Percentiles rank a stretch among this genome's conserved stretches.
These are phyloP conservation scores for Poecilia velifera DNA, from an alignment of 2,797 vertebrate species.

Conservation along the genomic window DNA sequence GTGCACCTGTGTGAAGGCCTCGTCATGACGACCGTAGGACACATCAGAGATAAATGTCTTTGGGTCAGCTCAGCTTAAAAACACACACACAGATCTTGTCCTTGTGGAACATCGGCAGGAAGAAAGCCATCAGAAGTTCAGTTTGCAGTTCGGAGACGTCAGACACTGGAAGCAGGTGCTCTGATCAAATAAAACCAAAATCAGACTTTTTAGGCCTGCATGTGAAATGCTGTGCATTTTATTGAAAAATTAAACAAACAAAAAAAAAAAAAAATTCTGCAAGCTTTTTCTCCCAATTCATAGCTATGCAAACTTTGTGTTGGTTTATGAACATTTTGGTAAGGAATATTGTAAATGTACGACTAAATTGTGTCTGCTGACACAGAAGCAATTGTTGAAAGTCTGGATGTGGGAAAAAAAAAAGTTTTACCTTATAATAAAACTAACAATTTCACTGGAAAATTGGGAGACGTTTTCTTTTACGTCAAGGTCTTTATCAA, in stretches of 20 bases:
- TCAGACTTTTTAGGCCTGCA: background rate
- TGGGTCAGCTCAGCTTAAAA: background rate
- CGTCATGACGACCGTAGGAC: background rate
- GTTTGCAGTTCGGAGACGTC: background rate
- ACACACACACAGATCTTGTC: background rate
- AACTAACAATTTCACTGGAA: background rate
- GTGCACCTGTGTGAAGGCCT: too few relatives aligned
- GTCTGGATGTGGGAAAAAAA: background rate
- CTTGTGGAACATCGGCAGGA: background rate
- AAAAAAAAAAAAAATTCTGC: too few relatives aligned
- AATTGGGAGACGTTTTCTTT: background rate
- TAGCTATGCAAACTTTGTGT: too few relatives aligned
- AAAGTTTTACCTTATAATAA: background rate
- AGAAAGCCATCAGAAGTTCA: background rate
- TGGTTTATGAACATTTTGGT: background rate
- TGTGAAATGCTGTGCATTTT: background rate
- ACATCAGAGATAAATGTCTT: background rate
- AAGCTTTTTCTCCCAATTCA: too few relatives aligned
- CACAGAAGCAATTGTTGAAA: background rate
- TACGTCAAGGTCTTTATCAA: background rate
- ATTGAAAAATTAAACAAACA: too few relatives aligned
- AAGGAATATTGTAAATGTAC: background rate
- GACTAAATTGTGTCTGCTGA: background rate
- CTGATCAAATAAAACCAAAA: background rate
- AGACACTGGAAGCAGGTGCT: background rate